A percentile compares a stretch with the other conserved stretches of the same genome.
These are phyloP conservation scores for Liparis tanakae DNA, from an alignment of 2,797 vertebrate genomes.

Conservation along the genomic window DNA sequence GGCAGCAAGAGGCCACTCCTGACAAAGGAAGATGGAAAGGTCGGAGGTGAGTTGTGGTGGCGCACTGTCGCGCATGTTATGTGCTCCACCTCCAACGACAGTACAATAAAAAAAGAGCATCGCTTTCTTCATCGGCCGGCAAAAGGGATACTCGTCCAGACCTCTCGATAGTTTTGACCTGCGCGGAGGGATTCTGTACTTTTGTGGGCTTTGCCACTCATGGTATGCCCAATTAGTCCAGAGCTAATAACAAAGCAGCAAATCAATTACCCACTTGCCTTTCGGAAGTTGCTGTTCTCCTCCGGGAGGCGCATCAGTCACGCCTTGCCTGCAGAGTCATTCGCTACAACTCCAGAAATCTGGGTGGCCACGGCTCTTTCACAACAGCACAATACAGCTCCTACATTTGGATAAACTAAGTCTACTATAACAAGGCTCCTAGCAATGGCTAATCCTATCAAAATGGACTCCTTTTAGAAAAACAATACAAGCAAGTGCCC, in stretches of 20 bases:
- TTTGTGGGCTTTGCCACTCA: constrained; percentile 54
- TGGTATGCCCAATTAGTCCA: constrained; percentile 69
- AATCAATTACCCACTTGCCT: constrained; percentile 79
- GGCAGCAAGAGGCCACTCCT: constrained; percentile 48
- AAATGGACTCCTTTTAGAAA: constrained; percentile 84
- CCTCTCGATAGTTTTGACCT: constrained; percentile 34
- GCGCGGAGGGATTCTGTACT: constrained; percentile 36
- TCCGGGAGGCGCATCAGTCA: constrained; percentile 76
- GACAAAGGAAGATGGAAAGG: constrained; percentile 48
- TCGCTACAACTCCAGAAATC: constrained; percentile 72
- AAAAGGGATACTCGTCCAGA: constrained; percentile 1
- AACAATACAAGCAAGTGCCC: constrained; percentile 78
- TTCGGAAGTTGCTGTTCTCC: constrained; percentile 74
- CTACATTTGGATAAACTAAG: constrained; percentile 82
- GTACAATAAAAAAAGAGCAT: constrained; percentile 4
- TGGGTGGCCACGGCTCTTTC: constrained; percentile 83
- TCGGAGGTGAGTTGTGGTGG: constrained; percentile 34
- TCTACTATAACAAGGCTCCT: constrained; percentile 81
- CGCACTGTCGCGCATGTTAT: constrained; percentile 42
- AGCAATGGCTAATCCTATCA: constrained; percentile 85
- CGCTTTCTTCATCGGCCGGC: background rate
- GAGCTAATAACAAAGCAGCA: constrained; percentile 73
- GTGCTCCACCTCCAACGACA: constrained; percentile 18
- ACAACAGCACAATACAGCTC: constrained; percentile 78
- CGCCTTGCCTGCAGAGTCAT: constrained; percentile 72